These are phyloP conservation scores for Eledona agricola DNA, from an alignment of 2,888 invertebrate species.

Conservation along the genomic window DNA sequence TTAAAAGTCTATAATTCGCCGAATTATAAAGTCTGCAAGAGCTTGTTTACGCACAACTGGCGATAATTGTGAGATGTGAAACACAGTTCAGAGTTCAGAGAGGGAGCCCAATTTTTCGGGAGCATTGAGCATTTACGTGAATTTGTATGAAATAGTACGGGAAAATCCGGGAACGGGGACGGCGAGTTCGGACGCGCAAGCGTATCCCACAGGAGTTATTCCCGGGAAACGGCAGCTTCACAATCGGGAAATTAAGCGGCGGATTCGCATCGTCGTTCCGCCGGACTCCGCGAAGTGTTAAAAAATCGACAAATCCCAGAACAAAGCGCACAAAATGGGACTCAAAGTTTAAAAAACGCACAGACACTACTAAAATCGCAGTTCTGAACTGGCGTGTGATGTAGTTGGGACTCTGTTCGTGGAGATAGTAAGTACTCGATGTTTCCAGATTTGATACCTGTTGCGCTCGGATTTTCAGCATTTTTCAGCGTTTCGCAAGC, in stretches of 20 bases:
- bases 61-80: too few species aligned
- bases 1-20: too few species aligned
- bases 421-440: slow-evolving; percentile 6
- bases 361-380: too few species aligned
- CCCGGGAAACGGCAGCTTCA: slow-evolving; percentile 43
- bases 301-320: slow-evolving; percentile 6
- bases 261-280: slow-evolving; percentile 26
- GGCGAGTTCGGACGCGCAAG: slow-evolving; percentile 36
- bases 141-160: slow-evolving; percentile 38
- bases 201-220: slow-evolving; percentile 42
- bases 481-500: slow-evolving; percentile 5
- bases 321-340: slow-evolving; percentile 1
- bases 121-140: too few species aligned
- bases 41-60: too few species aligned
- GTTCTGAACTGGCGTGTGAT: too few species aligned
- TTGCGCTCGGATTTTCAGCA: slow-evolving; percentile 16
- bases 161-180: slow-evolving; percentile 42
- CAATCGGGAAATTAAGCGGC: slow-evolving; percentile 31
- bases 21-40: too few species aligned
- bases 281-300: slow-evolving; percentile 23
- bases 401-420: slow-evolving; percentile 8
- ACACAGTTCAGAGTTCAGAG: too few species aligned
- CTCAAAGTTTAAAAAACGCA: slow-evolving; percentile 3
- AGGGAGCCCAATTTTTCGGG: too few species aligned
- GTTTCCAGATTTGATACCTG: slow-evolving; percentile 20